Conservation (phyloP, 1,140 invertebrate genomes). For the Calycopis cecrops region DNA sequence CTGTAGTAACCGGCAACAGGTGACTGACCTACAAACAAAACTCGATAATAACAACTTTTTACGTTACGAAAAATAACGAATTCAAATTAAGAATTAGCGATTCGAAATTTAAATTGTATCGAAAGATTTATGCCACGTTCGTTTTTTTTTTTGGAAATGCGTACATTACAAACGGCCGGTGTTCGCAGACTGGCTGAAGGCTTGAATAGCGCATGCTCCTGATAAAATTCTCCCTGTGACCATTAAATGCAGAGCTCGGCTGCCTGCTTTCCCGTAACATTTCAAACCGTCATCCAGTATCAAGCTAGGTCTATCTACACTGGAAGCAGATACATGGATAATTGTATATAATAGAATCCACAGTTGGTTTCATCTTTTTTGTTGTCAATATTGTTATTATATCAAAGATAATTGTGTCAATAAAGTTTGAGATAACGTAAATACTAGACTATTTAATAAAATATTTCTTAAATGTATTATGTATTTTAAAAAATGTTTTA, state of each 20-base stretch:
- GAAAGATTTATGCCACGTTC: conserved; percentile 5
- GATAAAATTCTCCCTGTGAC: conserved; percentile 31
- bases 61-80: neutral
- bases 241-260: conserved; percentile 2
- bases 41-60: neutral
- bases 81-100: conserved; percentile 6
- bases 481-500: too few relatives aligned
- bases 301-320: conserved; percentile 23
- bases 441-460: too few relatives aligned
- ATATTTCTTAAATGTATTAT: too few relatives aligned
- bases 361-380: conserved; percentile 49
- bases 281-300: conserved; percentile 20
- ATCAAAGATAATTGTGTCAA: conserved; percentile 8
- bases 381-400: conserved; percentile 15
- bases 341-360: conserved; percentile 39
- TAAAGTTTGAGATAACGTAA: conserved; percentile 3
- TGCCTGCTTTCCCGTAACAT: conserved; percentile 1
- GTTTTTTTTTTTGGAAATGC: conserved; percentile 20
- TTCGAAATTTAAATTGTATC: conserved; percentile 17
- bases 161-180: conserved; percentile 33
- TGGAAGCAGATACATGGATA: conserved; percentile 32
- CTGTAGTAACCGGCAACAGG: conserved; percentile 24
- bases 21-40: conserved; percentile 20
- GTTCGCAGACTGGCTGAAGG: conserved; percentile 35
- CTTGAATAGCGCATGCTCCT: conserved; percentile 43